A percentile compares a stretch with the other conserved stretches of the same genome.
Conservation (phyloP, 2,888 invertebrate genomes). For the Polydrusus pterygomalis region DNA sequence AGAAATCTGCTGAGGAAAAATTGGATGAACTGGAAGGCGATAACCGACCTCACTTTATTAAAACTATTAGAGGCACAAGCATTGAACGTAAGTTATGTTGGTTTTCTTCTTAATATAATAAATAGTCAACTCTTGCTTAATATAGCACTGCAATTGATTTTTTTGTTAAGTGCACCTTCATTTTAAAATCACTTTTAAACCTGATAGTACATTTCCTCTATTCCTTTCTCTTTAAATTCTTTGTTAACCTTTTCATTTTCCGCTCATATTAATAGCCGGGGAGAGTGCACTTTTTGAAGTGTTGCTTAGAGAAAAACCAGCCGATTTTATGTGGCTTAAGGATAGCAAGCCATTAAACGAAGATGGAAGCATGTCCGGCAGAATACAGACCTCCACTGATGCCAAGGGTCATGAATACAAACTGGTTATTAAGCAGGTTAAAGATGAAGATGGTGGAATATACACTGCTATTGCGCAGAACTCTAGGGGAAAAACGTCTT, state of each 20-base stretch:
- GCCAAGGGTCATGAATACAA: conserved; percentile 79
- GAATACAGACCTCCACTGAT: conserved; percentile 78
- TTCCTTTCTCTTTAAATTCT: conserved; percentile 2
- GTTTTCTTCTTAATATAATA: background rate
- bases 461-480: conserved; percentile 94
- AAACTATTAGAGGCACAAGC: conserved; percentile 84
- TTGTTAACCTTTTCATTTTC: conserved; percentile 21
- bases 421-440: conserved; percentile 84
- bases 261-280: conserved; percentile 77
- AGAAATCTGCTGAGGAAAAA: conserved; percentile 64
- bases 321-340: conserved; percentile 88
- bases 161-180: conserved; percentile 3
- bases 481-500: conserved; percentile 84
- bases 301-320: conserved; percentile 78
- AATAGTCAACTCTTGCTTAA: conserved; percentile 7
- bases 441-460: conserved; percentile 87
- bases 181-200: conserved; percentile 5
- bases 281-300: conserved; percentile 89
- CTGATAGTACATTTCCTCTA: background rate
- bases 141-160: conserved; percentile 8
- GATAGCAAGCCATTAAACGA: conserved; percentile 87
- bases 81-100: conserved; percentile 84
- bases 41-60: conserved; percentile 82
- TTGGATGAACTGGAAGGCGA: conserved; percentile 62
- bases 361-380: conserved; percentile 81